phyloP scores from a whole-genome alignment of 2,888 invertebrate genomes.

The Amphiduros pacificus region DNA sequence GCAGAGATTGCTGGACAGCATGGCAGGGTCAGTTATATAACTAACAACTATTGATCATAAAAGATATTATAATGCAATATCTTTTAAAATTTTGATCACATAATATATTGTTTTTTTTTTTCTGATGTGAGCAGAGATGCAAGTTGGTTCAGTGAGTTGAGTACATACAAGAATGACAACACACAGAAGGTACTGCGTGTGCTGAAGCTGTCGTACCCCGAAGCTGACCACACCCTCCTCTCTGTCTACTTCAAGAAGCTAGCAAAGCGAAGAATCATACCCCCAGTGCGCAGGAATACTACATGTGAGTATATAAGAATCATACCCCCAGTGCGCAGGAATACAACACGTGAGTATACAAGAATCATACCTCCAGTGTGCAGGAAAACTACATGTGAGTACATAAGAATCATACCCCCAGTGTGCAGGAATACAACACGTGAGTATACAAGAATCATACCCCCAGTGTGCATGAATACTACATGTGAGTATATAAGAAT shows the following conservation, averaged over 20 bases:
- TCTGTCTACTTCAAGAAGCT: conserved; percentile 47
- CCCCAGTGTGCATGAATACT: too few relatives aligned
- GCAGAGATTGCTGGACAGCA: conserved; percentile 40
- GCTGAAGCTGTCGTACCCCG: conserved; percentile 49
- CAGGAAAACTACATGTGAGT: too few relatives aligned
- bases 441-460: too few relatives aligned
- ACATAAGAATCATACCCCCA: too few relatives aligned
- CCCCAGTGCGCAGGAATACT: conserved; percentile 16
- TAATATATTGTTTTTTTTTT: too few relatives aligned
- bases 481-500: too few relatives aligned
- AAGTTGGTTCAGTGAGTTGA: conserved; percentile 47
- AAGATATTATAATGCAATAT: not conserved
- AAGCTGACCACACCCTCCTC: conserved; percentile 40
- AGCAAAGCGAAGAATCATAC: conserved; percentile 25
- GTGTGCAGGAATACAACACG: too few relatives aligned
- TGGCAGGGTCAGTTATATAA: conserved; percentile 35
- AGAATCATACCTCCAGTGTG: too few relatives aligned
- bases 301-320: conserved; percentile 14
- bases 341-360: conserved; percentile 10
- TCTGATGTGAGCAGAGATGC: conserved; percentile 35
- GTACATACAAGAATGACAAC: conserved; percentile 48
- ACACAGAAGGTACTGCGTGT: conserved; percentile 40
- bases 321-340: conserved; percentile 24
- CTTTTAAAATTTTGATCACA: not conserved
- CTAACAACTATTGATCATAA: not conserved